phyloP scores from a whole-genome alignment of 2,888 invertebrate species.

The Falcaria lacertinaria region DNA sequence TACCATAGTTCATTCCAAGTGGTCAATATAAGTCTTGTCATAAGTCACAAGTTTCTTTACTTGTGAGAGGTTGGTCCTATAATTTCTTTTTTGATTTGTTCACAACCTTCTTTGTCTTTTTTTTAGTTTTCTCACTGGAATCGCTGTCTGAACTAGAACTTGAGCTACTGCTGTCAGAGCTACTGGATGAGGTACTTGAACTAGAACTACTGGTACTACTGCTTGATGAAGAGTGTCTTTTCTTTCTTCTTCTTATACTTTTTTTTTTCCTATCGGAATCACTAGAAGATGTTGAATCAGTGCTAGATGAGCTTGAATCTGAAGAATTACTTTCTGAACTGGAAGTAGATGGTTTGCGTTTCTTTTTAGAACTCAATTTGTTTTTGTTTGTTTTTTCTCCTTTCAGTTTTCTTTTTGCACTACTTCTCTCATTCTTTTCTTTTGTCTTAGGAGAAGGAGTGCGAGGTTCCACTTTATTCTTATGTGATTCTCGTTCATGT shows the following conservation, averaged over 20 bases:
- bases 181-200: slow-evolving; percentile 49
- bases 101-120: slow-evolving; percentile 28
- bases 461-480: slow-evolving; percentile 13
- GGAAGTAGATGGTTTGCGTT: slow-evolving; percentile 57
- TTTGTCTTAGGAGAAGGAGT: slow-evolving; percentile 27
- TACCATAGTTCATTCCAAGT: background rate
- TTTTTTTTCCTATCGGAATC: slow-evolving; percentile 49
- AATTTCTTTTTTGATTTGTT: slow-evolving; percentile 39
- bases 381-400: slow-evolving; percentile 17
- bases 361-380: slow-evolving; percentile 31
- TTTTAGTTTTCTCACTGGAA: slow-evolving; percentile 37
- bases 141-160: slow-evolving; percentile 61
- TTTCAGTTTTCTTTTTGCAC: slow-evolving; percentile 9
- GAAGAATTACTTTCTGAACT: slow-evolving; percentile 56
- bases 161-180: slow-evolving; percentile 46
- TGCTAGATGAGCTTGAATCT: slow-evolving; percentile 54
- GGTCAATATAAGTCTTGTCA: background rate
- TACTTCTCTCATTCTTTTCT: slow-evolving; percentile 15
- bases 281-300: slow-evolving; percentile 59
- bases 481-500: slow-evolving; percentile 6
- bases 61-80: slow-evolving; percentile 14
- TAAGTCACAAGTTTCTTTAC: background rate
- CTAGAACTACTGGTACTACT: slow-evolving; percentile 51
- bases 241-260: slow-evolving; percentile 34
- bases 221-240: slow-evolving; percentile 52